These are phyloP conservation scores for Ptychobarbus kaznakovi DNA, from an alignment of 2,797 vertebrate species.

Conservation along the genomic window DNA sequence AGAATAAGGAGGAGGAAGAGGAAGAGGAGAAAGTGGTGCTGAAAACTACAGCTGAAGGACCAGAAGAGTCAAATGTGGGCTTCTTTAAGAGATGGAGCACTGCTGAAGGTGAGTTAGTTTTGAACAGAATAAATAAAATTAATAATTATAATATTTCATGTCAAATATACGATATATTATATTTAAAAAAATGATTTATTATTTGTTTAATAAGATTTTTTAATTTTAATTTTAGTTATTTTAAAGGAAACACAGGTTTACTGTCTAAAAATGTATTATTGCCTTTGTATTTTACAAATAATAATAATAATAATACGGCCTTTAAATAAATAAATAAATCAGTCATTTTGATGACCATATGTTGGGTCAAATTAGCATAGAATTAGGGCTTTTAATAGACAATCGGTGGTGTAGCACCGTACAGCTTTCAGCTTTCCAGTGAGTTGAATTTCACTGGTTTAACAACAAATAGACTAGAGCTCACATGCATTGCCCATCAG, in stretches of 20 bases:
- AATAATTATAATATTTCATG: neutral
- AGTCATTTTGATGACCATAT: neutral
- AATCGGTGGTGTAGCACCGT: neutral
- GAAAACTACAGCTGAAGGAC: slow-evolving; percentile 75
- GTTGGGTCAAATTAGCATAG: neutral
- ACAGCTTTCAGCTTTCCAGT: too few species aligned
- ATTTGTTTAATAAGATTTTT: neutral
- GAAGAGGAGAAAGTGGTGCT: slow-evolving; percentile 71
- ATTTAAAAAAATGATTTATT: neutral
- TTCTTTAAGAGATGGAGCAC: slow-evolving; percentile 72
- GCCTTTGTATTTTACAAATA: neutral
- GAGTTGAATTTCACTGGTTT: neutral
- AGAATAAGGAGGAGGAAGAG: slow-evolving; percentile 79
- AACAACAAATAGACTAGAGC: neutral
- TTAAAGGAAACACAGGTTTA: neutral
- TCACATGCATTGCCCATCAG: slow-evolving; percentile 17
- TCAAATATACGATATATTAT: neutral
- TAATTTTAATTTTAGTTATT: neutral
- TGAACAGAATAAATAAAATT: neutral
- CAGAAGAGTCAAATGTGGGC: slow-evolving; percentile 72
- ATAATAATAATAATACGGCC: neutral
- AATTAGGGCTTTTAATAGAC: neutral
- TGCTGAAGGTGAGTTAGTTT: slow-evolving; percentile 72
- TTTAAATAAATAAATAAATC: neutral
- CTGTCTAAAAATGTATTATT: neutral